phyloP scores from a whole-genome alignment of 2,113 vertebrate genomes.

The Chauna torquata region DNA sequence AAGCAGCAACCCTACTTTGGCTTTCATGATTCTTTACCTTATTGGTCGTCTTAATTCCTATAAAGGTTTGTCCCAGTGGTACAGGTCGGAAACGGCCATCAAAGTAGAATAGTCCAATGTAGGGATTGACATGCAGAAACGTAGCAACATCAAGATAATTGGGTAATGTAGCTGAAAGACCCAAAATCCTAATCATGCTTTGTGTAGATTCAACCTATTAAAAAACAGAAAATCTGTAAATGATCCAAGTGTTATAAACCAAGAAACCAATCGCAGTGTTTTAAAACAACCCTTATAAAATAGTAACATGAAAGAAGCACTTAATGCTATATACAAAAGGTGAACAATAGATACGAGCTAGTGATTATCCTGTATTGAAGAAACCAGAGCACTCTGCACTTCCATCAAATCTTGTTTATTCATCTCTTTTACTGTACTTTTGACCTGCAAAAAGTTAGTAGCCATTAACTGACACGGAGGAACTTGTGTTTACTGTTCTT shows the following conservation, averaged over 20 bases:
- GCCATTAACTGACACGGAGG: not conserved
- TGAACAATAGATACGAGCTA: not conserved
- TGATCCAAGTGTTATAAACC: not conserved
- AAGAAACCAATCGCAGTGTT: not conserved
- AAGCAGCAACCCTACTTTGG: not conserved
- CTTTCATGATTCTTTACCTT: conserved; percentile 80
- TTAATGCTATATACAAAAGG: not conserved
- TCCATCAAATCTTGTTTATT: not conserved
- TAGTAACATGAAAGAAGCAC: not conserved
- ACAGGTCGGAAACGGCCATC: conserved; percentile 96
- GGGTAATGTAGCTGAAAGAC: conserved; percentile 95
- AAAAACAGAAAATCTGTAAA: not conserved
- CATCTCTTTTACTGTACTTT: not conserved
- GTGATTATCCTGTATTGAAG: not conserved
- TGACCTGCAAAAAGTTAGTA: not conserved
- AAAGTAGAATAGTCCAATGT: conserved; percentile 95
- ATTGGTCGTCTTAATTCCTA: conserved; percentile 91
- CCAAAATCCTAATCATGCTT: conserved; percentile 98
- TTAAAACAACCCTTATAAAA: not conserved
- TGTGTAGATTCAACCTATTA: conserved; percentile 95
- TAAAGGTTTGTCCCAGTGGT: conserved; percentile 93
- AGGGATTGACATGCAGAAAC: conserved; percentile 96
- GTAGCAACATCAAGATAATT: conserved; percentile 95
- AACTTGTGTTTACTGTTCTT: too few relatives aligned
- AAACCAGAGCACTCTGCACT: not conserved